These are phyloP conservation scores for Protobothrops flavoviridis DNA, from an alignment of 2,113 vertebrate species.

Conservation along the genomic window DNA sequence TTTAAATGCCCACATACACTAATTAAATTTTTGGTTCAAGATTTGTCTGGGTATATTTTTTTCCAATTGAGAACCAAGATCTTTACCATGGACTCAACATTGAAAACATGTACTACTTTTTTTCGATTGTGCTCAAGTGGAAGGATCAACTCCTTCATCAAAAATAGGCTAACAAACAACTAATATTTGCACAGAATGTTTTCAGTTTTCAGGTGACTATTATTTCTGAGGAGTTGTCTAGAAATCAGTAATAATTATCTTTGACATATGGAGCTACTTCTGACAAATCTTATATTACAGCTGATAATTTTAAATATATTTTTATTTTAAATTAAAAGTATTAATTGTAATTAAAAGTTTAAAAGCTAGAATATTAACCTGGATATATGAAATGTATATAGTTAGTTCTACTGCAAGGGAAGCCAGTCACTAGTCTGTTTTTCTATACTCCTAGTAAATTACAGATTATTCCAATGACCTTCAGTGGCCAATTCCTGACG, in stretches of 20 bases:
- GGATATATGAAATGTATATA: background rate
- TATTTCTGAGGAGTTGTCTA: background rate
- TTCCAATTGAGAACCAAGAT: background rate
- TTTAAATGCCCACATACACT: background rate
- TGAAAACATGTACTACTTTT: background rate
- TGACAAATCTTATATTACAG: background rate
- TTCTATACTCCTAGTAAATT: background rate
- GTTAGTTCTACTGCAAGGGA: background rate
- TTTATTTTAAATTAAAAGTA: background rate
- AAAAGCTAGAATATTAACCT: background rate
- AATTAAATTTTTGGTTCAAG: background rate
- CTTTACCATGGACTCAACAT: background rate
- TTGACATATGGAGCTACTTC: background rate
- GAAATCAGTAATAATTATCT: background rate
- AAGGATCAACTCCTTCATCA: background rate
- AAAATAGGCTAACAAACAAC: background rate
- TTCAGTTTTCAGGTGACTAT: background rate
- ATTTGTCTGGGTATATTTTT: background rate
- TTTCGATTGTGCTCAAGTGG: background rate
- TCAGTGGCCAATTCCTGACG: background rate
- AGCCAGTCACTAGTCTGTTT: background rate
- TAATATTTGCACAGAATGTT: background rate
- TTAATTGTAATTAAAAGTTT: background rate
- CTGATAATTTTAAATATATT: background rate
- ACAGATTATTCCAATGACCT: background rate